phyloP scores from a whole-genome alignment of 2,888 invertebrate genomes.

The Aleiodes leptofemur region DNA sequence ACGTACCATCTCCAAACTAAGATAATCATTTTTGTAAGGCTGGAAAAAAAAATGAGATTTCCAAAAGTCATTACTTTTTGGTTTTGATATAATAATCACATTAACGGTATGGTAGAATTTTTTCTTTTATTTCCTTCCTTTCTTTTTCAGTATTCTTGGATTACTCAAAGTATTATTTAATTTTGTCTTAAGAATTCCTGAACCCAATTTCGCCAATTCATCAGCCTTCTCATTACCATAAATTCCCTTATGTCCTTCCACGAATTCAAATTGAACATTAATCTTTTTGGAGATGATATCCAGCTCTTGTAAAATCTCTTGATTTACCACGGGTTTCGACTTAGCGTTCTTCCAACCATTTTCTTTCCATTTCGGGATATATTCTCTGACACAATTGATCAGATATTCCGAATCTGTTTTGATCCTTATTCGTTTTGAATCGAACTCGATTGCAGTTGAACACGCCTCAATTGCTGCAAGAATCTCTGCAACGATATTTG shows the following conservation, averaged over 20 bases:
- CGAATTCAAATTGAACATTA: background rate
- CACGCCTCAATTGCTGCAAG: background rate
- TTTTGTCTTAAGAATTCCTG: background rate
- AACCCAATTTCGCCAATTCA: slow-evolving; percentile 1
- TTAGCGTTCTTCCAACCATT: slow-evolving; percentile 13
- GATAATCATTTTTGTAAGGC: no score
- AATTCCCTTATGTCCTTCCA: background rate
- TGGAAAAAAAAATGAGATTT: no score
- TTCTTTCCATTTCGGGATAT: background rate
- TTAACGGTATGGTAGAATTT: no score
- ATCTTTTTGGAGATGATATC: background rate
- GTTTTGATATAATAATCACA: no score
- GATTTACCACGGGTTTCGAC: slow-evolving; percentile 10
- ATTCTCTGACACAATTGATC: no score
- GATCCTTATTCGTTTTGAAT: background rate
- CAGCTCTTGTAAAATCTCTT: background rate
- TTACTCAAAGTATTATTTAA: slow-evolving; percentile 11
- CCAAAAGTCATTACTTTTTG: no score
- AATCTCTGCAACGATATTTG: background rate
- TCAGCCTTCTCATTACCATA: background rate
- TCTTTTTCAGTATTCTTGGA: slow-evolving; percentile 23
- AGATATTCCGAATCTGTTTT: background rate
- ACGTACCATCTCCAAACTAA: background rate
- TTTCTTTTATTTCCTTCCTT: background rate
- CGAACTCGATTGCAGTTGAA: background rate